Evolutionary conservation across 1,140 invertebrate species (phyloP).

Genomic region (Coboldia fuscipes): DNA sequence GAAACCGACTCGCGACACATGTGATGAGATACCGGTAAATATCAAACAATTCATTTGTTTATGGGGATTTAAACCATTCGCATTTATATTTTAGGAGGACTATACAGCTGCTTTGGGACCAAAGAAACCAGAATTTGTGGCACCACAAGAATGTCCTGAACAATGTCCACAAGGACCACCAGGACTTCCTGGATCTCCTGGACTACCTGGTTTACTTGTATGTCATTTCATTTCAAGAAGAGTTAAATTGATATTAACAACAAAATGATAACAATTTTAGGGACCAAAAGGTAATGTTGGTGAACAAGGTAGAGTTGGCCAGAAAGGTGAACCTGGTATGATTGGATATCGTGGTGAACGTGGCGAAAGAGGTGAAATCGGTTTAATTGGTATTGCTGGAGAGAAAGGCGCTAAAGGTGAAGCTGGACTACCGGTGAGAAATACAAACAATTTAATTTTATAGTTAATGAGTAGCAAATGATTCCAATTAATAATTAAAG

Average conservation of each 20-base stretch:
- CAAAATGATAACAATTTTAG: not conserved
- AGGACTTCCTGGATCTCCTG: conserved; percentile 32
- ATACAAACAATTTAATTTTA: not conserved
- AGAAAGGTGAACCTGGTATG: not conserved
- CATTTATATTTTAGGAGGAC: not conserved
- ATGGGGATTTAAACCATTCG: not conserved
- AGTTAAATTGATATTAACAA: not conserved
- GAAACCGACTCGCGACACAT: conserved; percentile 41
- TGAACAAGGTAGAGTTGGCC: not conserved
- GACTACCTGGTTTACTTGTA: conserved; percentile 13
- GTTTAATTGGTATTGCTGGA: conserved; percentile 1
- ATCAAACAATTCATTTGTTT: not conserved
- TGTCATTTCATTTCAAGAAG: not conserved
- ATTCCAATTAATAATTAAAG: conserved; percentile 3
- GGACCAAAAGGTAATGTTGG: not conserved
- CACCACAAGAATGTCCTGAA: conserved; percentile 17
- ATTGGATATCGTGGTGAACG: not conserved
- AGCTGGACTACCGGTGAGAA: conserved; percentile 3
- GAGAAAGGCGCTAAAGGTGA: not conserved
- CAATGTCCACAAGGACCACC: conserved; percentile 33
- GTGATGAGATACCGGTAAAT: conserved; percentile 41
- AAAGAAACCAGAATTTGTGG: not conserved
- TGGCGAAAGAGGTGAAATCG: not conserved
- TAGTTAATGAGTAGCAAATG: not conserved
- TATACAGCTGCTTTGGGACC: not conserved